Evolutionary conservation across 2,113 vertebrate genomes (phyloP).

Genomic region (Sphaerodactylus townsendi): DNA sequence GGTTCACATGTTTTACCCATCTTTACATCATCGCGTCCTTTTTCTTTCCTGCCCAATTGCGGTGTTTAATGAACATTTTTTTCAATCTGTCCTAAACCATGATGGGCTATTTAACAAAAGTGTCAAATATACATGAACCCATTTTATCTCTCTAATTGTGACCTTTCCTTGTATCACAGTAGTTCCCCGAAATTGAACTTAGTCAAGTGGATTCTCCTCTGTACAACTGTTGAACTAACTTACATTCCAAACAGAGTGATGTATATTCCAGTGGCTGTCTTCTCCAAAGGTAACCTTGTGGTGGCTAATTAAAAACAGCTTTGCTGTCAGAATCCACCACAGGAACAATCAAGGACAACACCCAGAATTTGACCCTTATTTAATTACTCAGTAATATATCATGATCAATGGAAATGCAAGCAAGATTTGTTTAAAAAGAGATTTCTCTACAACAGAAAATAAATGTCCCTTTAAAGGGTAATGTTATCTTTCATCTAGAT

Average conservation of each 20-base stretch:
- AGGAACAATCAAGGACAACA: not conserved
- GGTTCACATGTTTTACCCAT: not conserved
- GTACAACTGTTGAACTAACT: not conserved
- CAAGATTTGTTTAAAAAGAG: not conserved
- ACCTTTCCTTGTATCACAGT: not conserved
- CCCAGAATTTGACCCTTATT: not conserved
- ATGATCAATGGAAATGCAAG: not conserved
- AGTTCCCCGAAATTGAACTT: not conserved
- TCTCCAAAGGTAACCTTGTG: not conserved
- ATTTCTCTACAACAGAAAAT: not conserved
- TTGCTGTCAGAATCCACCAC: constrained; percentile 5
- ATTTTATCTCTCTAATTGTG: not conserved
- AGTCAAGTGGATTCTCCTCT: not conserved
- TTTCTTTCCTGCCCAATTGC: not conserved
- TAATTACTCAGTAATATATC: not conserved
- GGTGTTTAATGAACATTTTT: not conserved
- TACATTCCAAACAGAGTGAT: not conserved
- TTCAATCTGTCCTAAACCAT: no score
- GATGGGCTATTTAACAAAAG: not conserved
- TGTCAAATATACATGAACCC: not conserved
- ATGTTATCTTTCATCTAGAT: not conserved
- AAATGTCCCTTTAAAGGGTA: not conserved
- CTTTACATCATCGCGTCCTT: not conserved
- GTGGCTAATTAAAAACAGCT: constrained; percentile 25
- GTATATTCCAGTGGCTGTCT: not conserved